These are phyloP conservation scores for Lysiphlebus fabarum DNA, from an alignment of 1,140 invertebrate species.

Conservation along the genomic window DNA sequence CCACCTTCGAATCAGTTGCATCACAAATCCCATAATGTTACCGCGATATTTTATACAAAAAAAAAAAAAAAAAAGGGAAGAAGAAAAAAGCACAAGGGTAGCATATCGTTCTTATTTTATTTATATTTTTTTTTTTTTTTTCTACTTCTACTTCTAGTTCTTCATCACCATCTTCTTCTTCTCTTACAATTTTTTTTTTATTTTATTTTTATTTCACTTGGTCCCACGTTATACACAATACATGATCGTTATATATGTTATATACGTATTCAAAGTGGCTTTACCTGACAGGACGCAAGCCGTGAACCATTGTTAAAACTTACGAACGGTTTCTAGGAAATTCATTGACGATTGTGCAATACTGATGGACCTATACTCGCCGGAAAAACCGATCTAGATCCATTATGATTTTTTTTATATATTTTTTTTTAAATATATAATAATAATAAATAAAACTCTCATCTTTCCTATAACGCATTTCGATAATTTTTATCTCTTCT, in stretches of 20 bases:
- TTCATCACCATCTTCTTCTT: conserved; percentile 16
- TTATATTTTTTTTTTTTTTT: conserved; percentile 5
- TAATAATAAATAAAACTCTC: background rate
- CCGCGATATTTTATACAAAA: conserved; percentile 20
- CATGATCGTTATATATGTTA: conserved; percentile 34
- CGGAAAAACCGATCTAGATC: conserved; percentile 9
- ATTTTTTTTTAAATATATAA: background rate
- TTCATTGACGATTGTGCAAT: conserved; percentile 38
- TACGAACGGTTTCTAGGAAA: conserved; percentile 32
- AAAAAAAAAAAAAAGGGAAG: conserved; percentile 8
- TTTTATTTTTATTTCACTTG: background rate
- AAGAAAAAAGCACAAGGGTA: conserved; percentile 14
- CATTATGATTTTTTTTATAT: conserved; percentile 9
- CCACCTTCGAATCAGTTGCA: conserved; percentile 16
- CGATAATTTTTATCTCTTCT: background rate
- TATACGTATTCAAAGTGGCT: conserved; percentile 42
- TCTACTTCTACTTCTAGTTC: background rate
- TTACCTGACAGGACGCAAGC: conserved; percentile 37
- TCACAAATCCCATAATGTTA: conserved; percentile 21
- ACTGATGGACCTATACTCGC: conserved; percentile 10
- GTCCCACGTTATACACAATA: conserved; percentile 31
- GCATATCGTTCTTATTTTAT: conserved; percentile 11
- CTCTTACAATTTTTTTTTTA: background rate
- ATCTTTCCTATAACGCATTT: background rate
- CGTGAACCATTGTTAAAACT: conserved; percentile 35